These are phyloP conservation scores for Podarcis siculus DNA, from an alignment of 2,797 vertebrate species.

Conservation along the genomic window DNA sequence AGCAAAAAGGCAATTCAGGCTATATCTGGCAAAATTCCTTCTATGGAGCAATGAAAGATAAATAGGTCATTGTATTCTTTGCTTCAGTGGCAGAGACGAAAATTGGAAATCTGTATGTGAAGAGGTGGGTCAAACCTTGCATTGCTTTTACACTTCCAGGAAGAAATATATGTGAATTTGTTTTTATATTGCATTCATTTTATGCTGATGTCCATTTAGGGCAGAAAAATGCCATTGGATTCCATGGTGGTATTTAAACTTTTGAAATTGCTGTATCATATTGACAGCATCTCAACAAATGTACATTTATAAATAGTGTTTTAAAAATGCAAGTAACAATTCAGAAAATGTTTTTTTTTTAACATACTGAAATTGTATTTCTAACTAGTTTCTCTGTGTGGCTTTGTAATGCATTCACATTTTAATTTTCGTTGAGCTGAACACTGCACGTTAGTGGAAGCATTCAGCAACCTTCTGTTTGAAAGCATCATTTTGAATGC, in stretches of 20 bases:
- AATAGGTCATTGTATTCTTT: background rate
- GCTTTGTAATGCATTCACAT: slow-evolving; percentile 22
- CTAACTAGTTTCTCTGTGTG: slow-evolving; percentile 34
- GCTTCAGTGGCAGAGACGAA: background rate
- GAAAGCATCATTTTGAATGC: slow-evolving; percentile 12
- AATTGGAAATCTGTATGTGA: background rate
- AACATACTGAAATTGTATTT: background rate
- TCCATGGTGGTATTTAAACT: background rate
- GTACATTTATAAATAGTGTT: slow-evolving; percentile 50
- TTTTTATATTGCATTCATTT: background rate
- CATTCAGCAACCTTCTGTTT: background rate
- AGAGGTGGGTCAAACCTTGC: background rate
- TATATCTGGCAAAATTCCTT: background rate
- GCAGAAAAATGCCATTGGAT: too few species aligned
- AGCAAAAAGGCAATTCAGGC: too few species aligned
- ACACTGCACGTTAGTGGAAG: slow-evolving; percentile 30
- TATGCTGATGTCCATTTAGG: background rate
- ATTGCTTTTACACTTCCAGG: background rate
- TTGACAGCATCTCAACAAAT: background rate
- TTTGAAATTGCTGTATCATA: background rate
- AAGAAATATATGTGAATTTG: background rate
- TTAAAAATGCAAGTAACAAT: too few species aligned
- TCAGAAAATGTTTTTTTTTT: background rate
- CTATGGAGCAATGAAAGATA: too few species aligned
- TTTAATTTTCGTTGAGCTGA: slow-evolving; percentile 37